These are phyloP conservation scores for Scomberomorus guttatus DNA, from an alignment of 2,797 vertebrate species.

Conservation along the genomic window DNA sequence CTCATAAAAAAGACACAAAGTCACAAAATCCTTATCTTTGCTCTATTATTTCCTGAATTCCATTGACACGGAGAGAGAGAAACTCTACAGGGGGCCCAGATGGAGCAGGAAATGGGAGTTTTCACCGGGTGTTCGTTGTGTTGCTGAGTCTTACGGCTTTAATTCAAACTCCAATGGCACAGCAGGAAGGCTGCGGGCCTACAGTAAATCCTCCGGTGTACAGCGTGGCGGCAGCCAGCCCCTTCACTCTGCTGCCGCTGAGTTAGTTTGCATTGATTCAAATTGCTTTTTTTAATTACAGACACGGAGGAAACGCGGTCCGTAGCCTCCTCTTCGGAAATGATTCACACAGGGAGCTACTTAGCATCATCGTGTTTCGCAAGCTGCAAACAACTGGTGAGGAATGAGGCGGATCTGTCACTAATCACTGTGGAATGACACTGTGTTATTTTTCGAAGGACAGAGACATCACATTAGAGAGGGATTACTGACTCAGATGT, in stretches of 20 bases:
- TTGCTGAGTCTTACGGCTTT: conserved; percentile 50
- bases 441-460: conserved; percentile 42
- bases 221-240: conserved; percentile 36
- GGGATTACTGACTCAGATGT: conserved; percentile 39
- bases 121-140: conserved; percentile 38
- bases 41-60: conserved; percentile 57
- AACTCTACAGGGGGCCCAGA: conserved; percentile 32
- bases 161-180: conserved; percentile 61
- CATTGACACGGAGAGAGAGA: conserved; percentile 40
- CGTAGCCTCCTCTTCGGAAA: conserved; percentile 52
- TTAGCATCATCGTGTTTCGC: conserved; percentile 71
- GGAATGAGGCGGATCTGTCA: conserved; percentile 51
- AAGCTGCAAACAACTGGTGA: conserved; percentile 65
- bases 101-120: conserved; percentile 63
- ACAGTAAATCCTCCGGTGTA: conserved; percentile 28
- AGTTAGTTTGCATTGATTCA: conserved; percentile 67
- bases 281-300: conserved; percentile 83
- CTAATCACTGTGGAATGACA: conserved; percentile 43
- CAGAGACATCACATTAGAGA: conserved; percentile 30
- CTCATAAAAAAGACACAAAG: conserved; percentile 38
- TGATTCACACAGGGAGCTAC: conserved; percentile 62
- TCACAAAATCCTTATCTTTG: conserved; percentile 38
- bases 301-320: conserved; percentile 61
- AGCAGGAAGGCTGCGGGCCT: conserved; percentile 46
- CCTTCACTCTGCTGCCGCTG: conserved; percentile 50